Conservation (phyloP, 2,113 vertebrate genomes). For the Stigmatopora nigra region DNA sequence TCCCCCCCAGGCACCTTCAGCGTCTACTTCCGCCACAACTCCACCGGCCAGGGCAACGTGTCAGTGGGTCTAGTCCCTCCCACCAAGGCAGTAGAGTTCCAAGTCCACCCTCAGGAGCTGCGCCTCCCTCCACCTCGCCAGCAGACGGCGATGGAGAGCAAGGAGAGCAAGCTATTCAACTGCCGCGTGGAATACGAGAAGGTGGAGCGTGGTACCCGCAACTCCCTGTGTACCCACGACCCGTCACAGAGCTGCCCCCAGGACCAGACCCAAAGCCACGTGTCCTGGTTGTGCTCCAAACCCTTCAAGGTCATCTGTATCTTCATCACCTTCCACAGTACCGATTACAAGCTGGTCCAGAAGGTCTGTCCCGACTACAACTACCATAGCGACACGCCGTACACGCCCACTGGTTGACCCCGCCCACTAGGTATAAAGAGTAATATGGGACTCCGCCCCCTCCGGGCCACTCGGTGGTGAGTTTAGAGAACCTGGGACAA, state of each 20-base stretch:
- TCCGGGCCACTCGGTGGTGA: background rate
- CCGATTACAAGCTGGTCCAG: slow-evolving; percentile 99
- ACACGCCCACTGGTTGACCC: slow-evolving; percentile 90
- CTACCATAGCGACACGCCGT: slow-evolving; percentile 97
- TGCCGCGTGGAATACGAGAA: slow-evolving; percentile 97
- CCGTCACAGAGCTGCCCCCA: slow-evolving; percentile 95
- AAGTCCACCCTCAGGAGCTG: slow-evolving; percentile 62
- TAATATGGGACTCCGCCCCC: background rate
- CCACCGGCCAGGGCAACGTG: slow-evolving; percentile 93
- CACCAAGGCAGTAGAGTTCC: slow-evolving; percentile 95
- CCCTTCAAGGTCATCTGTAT: slow-evolving; percentile 99
- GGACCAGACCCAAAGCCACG: slow-evolving; percentile 97
- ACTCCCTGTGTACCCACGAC: slow-evolving; percentile 93
- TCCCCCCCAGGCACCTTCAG: slow-evolving; percentile 76
- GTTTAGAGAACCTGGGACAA: background rate
- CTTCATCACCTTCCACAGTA: slow-evolving; percentile 99
- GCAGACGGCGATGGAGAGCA: slow-evolving; percentile 88
- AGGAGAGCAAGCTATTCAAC: slow-evolving; percentile 98
- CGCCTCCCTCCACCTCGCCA: slow-evolving; percentile 71
- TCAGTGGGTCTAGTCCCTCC: slow-evolving; percentile 93
- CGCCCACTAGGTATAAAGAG: background rate
- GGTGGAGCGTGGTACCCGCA: slow-evolving; percentile 94
- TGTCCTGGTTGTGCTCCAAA: slow-evolving; percentile 98
- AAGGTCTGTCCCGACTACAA: slow-evolving; percentile 99
- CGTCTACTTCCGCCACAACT: slow-evolving; percentile 97